Percentiles rank a stretch among this genome's conserved stretches.
Conservation (phyloP, 2,888 invertebrate genomes). For the Agrypnus murinus region DNA sequence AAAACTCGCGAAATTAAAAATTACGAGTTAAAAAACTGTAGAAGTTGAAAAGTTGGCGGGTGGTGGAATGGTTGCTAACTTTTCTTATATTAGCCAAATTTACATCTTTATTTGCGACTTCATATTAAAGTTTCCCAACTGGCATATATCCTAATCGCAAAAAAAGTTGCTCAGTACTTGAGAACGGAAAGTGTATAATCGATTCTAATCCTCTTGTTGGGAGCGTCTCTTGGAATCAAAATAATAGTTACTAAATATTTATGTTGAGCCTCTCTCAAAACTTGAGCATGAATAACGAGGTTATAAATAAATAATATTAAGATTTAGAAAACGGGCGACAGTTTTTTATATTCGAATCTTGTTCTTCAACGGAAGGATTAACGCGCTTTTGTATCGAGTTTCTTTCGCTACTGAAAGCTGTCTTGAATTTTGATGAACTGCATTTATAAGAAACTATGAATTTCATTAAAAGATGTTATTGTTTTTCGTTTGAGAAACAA, state of each 20-base stretch:
- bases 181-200: constrained; percentile 31
- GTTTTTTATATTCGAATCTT: constrained; percentile 56
- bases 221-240: constrained; percentile 32
- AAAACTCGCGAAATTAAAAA: constrained; percentile 57
- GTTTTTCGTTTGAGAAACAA: constrained; percentile 30
- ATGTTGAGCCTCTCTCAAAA: constrained; percentile 47
- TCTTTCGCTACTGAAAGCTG: constrained; percentile 51
- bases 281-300: constrained; percentile 52
- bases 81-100: constrained; percentile 55
- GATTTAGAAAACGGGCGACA: constrained; percentile 53
- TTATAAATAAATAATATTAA: constrained; percentile 57
- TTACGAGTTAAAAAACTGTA: constrained; percentile 56
- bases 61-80: constrained; percentile 48
- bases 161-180: constrained; percentile 46
- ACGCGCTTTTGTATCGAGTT: constrained; percentile 54
- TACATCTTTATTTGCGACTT: constrained; percentile 58
- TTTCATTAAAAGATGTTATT: constrained; percentile 43
- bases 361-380: constrained; percentile 58
- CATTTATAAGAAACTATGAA: constrained; percentile 50
- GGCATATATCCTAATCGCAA: constrained; percentile 53
- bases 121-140: constrained; percentile 53
- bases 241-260: constrained; percentile 53
- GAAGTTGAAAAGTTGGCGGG: constrained; percentile 52
- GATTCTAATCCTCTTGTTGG: constrained; percentile 43
- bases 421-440: constrained; percentile 57